These are phyloP conservation scores for Formicarius rufipectus DNA, from an alignment of 2,113 vertebrate genomes.

Conservation along the genomic window DNA sequence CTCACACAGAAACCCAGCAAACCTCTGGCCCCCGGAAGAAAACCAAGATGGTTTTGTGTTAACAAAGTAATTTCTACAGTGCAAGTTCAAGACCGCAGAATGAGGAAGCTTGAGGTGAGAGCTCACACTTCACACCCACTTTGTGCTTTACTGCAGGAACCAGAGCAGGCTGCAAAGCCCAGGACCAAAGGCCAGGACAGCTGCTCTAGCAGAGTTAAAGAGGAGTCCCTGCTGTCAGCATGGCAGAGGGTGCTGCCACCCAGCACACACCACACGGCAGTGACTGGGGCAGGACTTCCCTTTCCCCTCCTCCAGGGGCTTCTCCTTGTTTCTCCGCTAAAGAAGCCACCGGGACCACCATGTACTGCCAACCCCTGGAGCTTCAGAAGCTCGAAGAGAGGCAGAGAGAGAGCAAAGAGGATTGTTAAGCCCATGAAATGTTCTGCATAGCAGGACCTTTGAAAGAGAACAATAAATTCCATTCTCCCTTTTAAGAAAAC, in stretches of 20 bases:
- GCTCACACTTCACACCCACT: background rate
- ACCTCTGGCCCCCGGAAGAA: background rate
- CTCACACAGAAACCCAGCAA: background rate
- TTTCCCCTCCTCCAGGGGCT: background rate
- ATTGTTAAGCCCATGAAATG: background rate
- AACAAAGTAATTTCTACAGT: background rate
- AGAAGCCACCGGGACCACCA: background rate
- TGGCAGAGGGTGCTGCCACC: background rate
- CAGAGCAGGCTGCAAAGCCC: background rate
- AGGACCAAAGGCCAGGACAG: background rate
- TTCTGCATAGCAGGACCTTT: background rate
- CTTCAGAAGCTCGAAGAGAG: background rate
- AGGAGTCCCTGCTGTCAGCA: background rate
- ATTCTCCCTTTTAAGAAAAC: background rate
- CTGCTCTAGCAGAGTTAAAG: background rate
- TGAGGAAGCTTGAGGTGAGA: background rate
- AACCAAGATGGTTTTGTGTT: background rate
- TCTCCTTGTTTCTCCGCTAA: background rate
- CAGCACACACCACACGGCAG: accelerated
- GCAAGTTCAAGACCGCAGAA: background rate
- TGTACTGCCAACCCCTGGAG: background rate
- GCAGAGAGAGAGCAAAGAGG: background rate
- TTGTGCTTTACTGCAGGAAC: accelerated
- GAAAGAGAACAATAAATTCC: background rate
- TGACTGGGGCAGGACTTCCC: background rate